These are phyloP conservation scores for Myiozetetes cayanensis DNA, from an alignment of 2,113 vertebrate species.

Conservation along the genomic window DNA sequence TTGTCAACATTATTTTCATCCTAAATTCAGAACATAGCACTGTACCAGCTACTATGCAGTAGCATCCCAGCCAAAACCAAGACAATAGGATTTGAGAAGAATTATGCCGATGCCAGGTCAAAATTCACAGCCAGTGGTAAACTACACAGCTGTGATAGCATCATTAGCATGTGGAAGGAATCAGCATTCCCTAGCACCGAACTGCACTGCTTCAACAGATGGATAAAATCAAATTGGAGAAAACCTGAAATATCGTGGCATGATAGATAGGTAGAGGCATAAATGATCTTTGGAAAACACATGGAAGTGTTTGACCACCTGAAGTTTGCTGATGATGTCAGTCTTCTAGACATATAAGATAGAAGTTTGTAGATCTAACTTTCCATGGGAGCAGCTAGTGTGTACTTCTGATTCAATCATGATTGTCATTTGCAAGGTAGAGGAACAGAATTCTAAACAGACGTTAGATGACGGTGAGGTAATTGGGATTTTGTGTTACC, in stretches of 20 bases:
- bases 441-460: background rate
- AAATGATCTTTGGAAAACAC: background rate
- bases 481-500: background rate
- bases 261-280: background rate
- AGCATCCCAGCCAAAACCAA: background rate
- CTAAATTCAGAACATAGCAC: background rate
- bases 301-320: background rate
- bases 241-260: background rate
- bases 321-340: background rate
- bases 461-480: background rate
- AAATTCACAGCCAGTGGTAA: background rate
- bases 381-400: background rate
- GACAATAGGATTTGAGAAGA: background rate
- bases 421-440: background rate
- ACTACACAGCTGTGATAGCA: background rate
- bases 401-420: background rate
- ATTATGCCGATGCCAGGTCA: background rate
- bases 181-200: rapidly evolving
- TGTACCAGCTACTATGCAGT: too few relatives aligned
- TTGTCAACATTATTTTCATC: background rate
- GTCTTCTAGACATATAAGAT: background rate
- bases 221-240: background rate
- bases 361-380: background rate
- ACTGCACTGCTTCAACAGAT: background rate
- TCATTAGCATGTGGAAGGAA: background rate